Conservation (phyloP, 2,797 vertebrate genomes). For the Tinamus major region DNA sequence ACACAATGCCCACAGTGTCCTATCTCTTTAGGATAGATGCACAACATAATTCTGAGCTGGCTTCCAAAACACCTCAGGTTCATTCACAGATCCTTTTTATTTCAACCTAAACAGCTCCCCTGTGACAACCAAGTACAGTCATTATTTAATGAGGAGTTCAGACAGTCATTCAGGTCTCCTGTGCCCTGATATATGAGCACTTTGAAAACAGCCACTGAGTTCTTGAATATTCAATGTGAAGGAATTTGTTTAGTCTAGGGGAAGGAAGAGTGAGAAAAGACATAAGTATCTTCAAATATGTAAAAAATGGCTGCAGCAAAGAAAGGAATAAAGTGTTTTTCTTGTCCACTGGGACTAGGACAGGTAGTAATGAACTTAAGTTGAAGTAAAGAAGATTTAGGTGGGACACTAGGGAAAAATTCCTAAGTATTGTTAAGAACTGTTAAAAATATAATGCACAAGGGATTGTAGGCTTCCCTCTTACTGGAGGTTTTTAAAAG, state of each 20-base stretch:
- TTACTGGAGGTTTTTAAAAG: not conserved
- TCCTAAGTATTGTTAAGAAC: not conserved
- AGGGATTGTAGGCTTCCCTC: fast-evolving
- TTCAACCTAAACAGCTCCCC: not conserved
- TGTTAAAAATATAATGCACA: not conserved
- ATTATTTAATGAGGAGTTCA: not conserved
- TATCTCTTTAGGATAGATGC: not conserved
- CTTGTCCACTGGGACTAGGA: not conserved
- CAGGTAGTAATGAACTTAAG: not conserved
- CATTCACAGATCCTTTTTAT: not conserved
- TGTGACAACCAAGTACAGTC: not conserved
- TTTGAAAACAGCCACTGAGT: not conserved
- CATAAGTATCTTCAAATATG: not conserved
- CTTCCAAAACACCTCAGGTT: not conserved
- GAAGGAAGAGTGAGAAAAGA: not conserved
- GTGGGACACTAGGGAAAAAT: not conserved
- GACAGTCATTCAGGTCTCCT: not conserved
- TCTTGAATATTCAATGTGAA: constrained; percentile 16
- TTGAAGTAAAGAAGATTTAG: not conserved
- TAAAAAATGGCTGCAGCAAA: not conserved
- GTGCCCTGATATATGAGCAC: not conserved
- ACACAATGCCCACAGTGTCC: not conserved
- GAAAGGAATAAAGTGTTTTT: not conserved
- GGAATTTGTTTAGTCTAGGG: constrained; percentile 47
- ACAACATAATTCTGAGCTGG: not conserved